Evolutionary conservation across 2,888 invertebrate species (phyloP), one percentile per base, ranked within the genome.

Genomic region (Apodemia mormo): DNA sequence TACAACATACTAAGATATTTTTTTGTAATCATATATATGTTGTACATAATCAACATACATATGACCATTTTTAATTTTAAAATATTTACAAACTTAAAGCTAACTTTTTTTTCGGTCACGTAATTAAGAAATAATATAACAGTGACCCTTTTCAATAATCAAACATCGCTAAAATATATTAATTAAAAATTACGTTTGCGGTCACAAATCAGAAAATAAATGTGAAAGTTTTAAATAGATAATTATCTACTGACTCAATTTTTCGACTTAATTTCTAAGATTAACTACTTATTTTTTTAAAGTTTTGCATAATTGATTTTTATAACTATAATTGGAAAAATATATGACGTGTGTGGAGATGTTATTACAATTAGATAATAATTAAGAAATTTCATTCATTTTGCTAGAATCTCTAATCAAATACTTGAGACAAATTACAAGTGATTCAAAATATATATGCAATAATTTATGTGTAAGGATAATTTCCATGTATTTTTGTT

Each of bases 71-170:
- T 45, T 12, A 45, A 45, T 45, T 45, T 45, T 45, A 45, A 45
- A 45, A 12, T 45, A 45, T 45, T 45, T 45, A 45, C 45, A 45
- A 45, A 45, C 45, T 45, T 45, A 45, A 45, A 66, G 68, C 45
- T 69, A 49, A 66, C 37, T 65, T 65, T 71, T 71, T 64, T 70
- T 70, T 33, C 49, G 37, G 70, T 72, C 72, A 70, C 68, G 54
- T 70, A 68, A 49, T 45, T 65, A 43, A 65, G 52, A 69, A 45
- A 45, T 45, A 12, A 37, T 40, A n/a, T 30, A 33, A 29, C 30
- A 45, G 64, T 68, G 61, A 68, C 68, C 64, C 14, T 33, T 52
- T 52, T n/a, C 29, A 9, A 30, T 30, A 61, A 30, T 14, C 61
- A 61, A 61, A 61, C 56, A 29, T 56, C 29, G 29, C 56, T 56